Evolutionary conservation across 2,888 invertebrate genomes (phyloP).

Genomic region (Mesorhabditis spiculigera): DNA sequence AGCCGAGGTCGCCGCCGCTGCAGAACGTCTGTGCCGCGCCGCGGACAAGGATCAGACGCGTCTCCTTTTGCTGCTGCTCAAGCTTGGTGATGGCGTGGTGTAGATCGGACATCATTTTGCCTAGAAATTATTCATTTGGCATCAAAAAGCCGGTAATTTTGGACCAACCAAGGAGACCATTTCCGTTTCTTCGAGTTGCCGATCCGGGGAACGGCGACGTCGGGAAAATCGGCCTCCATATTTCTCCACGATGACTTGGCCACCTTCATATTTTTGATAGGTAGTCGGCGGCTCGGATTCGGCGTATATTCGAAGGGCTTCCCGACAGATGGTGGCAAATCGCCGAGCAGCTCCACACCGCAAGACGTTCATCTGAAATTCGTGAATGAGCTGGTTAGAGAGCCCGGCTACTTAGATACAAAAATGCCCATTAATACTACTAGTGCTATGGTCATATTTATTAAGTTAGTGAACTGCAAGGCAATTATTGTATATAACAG

Average conservation of each 20-base stretch:
- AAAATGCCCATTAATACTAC: too few species aligned
- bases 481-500: too few species aligned
- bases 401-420: too few species aligned
- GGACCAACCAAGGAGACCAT: not conserved
- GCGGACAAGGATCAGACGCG: constrained; percentile 61
- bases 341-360: not conserved
- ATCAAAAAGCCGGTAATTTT: too few species aligned
- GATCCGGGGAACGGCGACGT: not conserved
- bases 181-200: not conserved
- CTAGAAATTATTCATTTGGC: too few species aligned
- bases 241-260: not conserved
- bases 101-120: not conserved
- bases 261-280: not conserved
- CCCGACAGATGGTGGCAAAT: not conserved
- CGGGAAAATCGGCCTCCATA: not conserved
- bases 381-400: too few species aligned
- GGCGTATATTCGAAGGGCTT: not conserved
- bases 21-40: constrained; percentile 64
- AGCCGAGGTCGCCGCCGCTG: constrained; percentile 65
- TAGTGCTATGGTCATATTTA: not conserved
- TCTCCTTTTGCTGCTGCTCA: not conserved
- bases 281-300: not conserved
- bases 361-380: too few species aligned
- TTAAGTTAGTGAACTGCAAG: not conserved
- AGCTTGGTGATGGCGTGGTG: not conserved